Percentiles rank a stretch among this genome's conserved stretches.
These are phyloP conservation scores for Chromoteleia sp. DNA, from an alignment of 2,888 invertebrate species.

Conservation along the genomic window DNA sequence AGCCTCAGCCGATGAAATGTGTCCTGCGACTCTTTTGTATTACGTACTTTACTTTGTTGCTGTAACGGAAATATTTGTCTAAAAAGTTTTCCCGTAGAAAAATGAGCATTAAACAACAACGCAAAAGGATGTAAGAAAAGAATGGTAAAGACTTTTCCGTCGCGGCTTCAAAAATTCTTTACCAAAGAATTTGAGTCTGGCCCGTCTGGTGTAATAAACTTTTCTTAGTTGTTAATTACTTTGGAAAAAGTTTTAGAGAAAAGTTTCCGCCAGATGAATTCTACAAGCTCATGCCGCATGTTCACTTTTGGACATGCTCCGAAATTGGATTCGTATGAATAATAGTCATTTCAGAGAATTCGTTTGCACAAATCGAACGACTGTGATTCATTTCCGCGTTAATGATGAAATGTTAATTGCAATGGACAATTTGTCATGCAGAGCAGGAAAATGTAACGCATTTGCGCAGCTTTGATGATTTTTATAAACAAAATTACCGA, in stretches of 20 bases:
- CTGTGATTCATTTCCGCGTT: neutral
- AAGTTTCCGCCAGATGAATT: constrained; percentile 8
- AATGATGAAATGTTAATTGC: constrained; percentile 21
- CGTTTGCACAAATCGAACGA: neutral
- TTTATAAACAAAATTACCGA: neutral
- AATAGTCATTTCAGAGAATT: constrained; percentile 21
- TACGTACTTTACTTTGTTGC: constrained; percentile 8
- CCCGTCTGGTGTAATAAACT: constrained; percentile 1
- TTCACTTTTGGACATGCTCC: constrained; percentile 22
- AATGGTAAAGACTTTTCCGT: neutral
- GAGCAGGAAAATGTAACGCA: constrained; percentile 11
- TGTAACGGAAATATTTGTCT: constrained; percentile 22
- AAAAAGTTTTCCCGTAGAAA: constrained; percentile 4
- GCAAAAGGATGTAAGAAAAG: neutral
- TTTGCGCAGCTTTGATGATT: neutral
- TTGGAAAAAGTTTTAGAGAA: constrained; percentile 17
- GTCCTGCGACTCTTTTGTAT: constrained; percentile 21
- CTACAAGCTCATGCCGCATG: constrained; percentile 42
- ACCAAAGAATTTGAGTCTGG: neutral
- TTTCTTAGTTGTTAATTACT: constrained; percentile 11
- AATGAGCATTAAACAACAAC: neutral
- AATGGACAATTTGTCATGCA: constrained; percentile 28
- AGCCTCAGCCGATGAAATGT: constrained; percentile 19
- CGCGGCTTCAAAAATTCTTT: neutral
- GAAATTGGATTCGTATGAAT: constrained; percentile 24